Evolutionary conservation across 2,113 vertebrate species (phyloP).

Genomic region (Calypte anna): DNA sequence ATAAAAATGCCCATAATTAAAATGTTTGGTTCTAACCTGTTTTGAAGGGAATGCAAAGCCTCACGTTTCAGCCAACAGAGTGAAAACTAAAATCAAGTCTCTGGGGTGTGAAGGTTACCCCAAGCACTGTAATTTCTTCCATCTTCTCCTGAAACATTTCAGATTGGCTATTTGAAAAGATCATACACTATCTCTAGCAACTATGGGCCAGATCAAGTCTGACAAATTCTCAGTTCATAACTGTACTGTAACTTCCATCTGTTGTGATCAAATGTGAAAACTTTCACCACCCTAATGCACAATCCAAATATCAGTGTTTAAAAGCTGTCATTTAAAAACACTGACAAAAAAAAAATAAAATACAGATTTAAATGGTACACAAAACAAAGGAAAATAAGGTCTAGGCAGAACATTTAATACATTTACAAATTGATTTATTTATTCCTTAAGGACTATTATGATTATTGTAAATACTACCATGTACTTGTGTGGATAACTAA

Average conservation of each 20-base stretch:
- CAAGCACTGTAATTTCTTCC: not conserved
- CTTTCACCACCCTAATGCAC: not conserved
- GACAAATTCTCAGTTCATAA: not conserved
- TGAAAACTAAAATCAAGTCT: not conserved
- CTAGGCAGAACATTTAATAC: not conserved
- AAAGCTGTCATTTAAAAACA: not conserved
- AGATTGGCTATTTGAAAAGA: not conserved
- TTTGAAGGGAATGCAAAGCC: not conserved
- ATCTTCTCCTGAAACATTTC: not conserved
- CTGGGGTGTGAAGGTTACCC: not conserved
- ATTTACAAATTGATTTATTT: not conserved
- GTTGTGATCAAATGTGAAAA: not conserved
- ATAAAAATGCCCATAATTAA: conserved; percentile 7
- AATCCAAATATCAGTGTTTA: not conserved
- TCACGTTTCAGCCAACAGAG: not conserved
- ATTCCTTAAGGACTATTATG: not conserved
- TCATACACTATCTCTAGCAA: not conserved
- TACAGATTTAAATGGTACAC: not conserved
- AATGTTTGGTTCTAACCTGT: not conserved
- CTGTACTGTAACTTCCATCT: not conserved
- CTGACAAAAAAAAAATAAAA: not conserved
- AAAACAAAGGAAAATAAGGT: not conserved
- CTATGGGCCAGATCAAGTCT: not conserved
- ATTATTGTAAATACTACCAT: not conserved
- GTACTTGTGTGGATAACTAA: not conserved